A percentile compares a stretch with the other conserved stretches of the same genome.
Conservation (phyloP, 2,113 vertebrate species). For the Odobenus rosmarus region DNA sequence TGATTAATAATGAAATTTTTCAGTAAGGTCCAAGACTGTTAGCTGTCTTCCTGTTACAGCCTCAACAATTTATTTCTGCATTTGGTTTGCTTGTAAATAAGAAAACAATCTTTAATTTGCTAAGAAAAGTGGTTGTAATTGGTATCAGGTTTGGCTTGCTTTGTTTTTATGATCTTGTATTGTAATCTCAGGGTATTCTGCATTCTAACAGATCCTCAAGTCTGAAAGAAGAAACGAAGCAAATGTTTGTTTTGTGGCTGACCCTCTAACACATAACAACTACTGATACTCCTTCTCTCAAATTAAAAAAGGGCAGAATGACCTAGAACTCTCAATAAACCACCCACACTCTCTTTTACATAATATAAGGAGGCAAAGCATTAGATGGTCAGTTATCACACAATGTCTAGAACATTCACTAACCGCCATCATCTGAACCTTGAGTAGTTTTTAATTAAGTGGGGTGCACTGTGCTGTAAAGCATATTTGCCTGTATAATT, state of each 20-base stretch:
- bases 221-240: neutral
- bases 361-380: neutral
- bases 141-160: neutral
- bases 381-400: neutral
- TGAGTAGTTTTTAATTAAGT: neutral
- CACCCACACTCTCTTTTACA: neutral
- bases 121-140: neutral
- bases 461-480: neutral
- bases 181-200: neutral
- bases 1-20: neutral
- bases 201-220: neutral
- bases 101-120: neutral
- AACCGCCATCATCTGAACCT: neutral
- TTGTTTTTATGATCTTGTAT: neutral
- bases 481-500: neutral
- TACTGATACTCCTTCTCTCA: neutral
- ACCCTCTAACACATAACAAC: neutral
- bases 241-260: neutral
- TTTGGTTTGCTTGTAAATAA: neutral
- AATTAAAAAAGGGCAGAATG: constrained; percentile 4
- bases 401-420: neutral
- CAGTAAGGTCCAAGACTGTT: neutral
- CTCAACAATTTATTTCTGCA: neutral
- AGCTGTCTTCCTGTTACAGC: neutral
- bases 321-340: neutral